These are phyloP conservation scores for Stenotaenia linearis DNA, from an alignment of 2,888 invertebrate genomes.

Conservation along the genomic window DNA sequence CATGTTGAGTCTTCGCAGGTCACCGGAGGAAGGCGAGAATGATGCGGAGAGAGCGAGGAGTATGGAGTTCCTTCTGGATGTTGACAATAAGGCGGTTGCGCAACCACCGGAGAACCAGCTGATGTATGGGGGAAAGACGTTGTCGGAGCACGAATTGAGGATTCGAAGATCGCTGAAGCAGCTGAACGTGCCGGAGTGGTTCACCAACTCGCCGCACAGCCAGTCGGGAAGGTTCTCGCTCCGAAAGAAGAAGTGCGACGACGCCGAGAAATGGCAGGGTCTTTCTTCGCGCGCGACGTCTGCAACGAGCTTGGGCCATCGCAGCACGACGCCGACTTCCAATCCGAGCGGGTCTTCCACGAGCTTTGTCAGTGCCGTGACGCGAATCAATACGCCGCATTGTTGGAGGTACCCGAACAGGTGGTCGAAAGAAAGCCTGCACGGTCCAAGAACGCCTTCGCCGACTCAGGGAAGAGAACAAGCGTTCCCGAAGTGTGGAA, in stretches of 20 bases:
- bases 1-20: conserved; percentile 35
- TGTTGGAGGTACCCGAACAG: conserved; percentile 16
- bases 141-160: conserved; percentile 89
- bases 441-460: not conserved
- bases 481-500: not conserved
- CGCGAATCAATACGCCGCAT: not conserved
- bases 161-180: conserved; percentile 89
- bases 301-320: conserved; percentile 37
- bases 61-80: conserved; percentile 92
- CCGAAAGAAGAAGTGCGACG: not conserved
- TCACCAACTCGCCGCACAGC: conserved; percentile 63
- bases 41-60: conserved; percentile 59
- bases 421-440: not conserved
- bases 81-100: conserved; percentile 78
- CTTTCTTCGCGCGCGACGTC: conserved; percentile 37
- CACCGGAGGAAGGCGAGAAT: conserved; percentile 31
- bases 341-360: not conserved
- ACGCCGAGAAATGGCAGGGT: not conserved
- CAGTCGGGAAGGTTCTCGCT: conserved; percentile 34
- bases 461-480: not conserved
- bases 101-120: conserved; percentile 86
- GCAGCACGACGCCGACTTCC: not conserved
- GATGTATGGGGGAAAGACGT: conserved; percentile 62
- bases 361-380: not conserved
- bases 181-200: conserved; percentile 94